Evolutionary conservation across 1,140 invertebrate genomes (phyloP), one percentile per base, ranked within the genome.

Genomic region (Pseudomyrmex sp.): DNA sequence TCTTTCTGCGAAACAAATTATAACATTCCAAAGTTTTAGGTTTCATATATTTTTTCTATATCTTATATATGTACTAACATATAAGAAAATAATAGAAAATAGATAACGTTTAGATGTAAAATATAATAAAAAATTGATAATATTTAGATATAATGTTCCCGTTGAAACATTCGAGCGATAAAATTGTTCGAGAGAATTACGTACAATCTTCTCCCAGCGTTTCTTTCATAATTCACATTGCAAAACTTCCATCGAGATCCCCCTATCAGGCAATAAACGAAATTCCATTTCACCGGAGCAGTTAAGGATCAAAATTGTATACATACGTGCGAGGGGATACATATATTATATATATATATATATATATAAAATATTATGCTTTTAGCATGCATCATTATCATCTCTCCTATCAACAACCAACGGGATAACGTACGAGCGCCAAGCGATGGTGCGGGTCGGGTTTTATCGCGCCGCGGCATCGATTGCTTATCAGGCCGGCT

Each of bases 381-480:
- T 80, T 80, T 66, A 72, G 13, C 65, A 20, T 70, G 44, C 66
- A 50, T 59, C 56, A 79, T 80, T 80, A 80, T 80, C 76, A 23
- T 80, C 54, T 54, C 48, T 80, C 54, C 66, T 72, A 80, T 80
- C 66, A 46, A 69, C 44, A 48, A 48, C 26, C 66, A 48, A 59
- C 76, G 23, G 23, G 35, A 35, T 80, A 70, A 80, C 70, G 59
- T 59, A 70, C 54, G 54, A 70, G 76, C 65, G 46, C 56, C 61
- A 48, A 35, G 54, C 65, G 76, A 80, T 80, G 66, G 54, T 66
- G 54, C 76, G 76, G 18, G 56, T 7, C 35, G 5, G 23, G 76
- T 56, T 59, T 80, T 80, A 80, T 80, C 76, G 76, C 44, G 66
- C n/a, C 76, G 44, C 66, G 66, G 76, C 66, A 80, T 80, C 76